These are phyloP conservation scores for Mico argentatus DNA, from an alignment of 2,797 vertebrate genomes.

Conservation along the genomic window DNA sequence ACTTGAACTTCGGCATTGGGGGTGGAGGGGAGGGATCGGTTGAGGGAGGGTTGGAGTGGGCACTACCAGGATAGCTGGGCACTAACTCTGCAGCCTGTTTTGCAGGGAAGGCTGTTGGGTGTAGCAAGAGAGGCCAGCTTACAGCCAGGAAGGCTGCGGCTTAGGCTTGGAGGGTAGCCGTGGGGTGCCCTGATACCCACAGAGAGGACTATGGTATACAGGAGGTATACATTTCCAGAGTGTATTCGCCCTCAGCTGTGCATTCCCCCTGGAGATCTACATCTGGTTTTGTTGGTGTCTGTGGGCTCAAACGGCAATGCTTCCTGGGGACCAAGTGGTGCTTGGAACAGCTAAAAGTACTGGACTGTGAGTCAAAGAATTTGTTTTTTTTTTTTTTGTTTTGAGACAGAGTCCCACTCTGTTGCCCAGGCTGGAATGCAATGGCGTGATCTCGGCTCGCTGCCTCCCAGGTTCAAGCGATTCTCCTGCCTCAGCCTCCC, in stretches of 20 bases:
- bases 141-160: background rate
- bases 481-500: too few species aligned
- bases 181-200: background rate
- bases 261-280: background rate
- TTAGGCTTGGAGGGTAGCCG: background rate
- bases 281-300: background rate
- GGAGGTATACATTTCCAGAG: background rate
- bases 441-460: too few species aligned
- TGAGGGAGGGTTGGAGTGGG: background rate
- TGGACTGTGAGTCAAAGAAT: background rate
- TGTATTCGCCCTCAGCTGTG: background rate
- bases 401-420: too few species aligned
- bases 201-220: rapidly evolving
- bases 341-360: background rate
- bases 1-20: background rate
- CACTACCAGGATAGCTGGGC: rapidly evolving
- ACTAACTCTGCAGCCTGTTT: background rate
- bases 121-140: background rate
- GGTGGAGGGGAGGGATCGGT: background rate
- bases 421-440: too few species aligned
- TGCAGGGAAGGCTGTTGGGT: background rate
- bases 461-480: too few species aligned
- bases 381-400: too few species aligned
- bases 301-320: too few species aligned
- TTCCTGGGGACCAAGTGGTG: too few species aligned